phyloP scores from a whole-genome alignment of 2,113 vertebrate species.

The Aspiorhynchus laticeps region DNA sequence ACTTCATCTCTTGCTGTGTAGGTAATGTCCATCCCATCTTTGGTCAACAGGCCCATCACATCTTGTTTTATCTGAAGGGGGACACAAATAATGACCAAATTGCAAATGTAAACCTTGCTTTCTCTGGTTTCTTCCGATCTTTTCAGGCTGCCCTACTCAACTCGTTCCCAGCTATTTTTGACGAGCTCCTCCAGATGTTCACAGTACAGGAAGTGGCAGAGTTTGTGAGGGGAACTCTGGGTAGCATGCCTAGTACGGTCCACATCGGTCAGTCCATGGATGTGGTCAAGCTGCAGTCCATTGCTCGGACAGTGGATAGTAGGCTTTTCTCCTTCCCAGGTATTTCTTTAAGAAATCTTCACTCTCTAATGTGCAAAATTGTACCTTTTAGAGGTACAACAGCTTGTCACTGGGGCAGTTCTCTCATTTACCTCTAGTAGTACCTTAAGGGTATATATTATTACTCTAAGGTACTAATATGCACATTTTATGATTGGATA shows the following conservation, averaged over 20 bases:
- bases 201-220: conserved; percentile 95
- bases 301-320: conserved; percentile 95
- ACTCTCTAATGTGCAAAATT: not conserved
- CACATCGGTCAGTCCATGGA: conserved; percentile 97
- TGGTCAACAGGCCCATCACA: conserved; percentile 9
- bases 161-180: conserved; percentile 95
- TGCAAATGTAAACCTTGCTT: not conserved
- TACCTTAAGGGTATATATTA: not conserved
- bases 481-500: not conserved
- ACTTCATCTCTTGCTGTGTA: conserved; percentile 8
- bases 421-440: not conserved
- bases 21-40: not conserved
- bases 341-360: conserved; percentile 56
- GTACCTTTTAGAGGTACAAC: not conserved
- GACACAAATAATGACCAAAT: not conserved
- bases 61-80: not conserved
- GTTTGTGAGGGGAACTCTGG: conserved; percentile 92
- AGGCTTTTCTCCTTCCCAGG: conserved; percentile 95
- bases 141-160: conserved; percentile 91
- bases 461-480: not conserved
- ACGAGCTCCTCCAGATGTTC: conserved; percentile 98
- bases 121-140: not conserved
- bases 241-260: conserved; percentile 94
- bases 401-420: not conserved
- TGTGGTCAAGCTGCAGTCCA: conserved; percentile 94